A percentile compares a stretch with the other conserved stretches of the same genome.
Evolutionary conservation across 2,113 vertebrate genomes (phyloP).

Genomic region (Phalacrocorax carbo): DNA sequence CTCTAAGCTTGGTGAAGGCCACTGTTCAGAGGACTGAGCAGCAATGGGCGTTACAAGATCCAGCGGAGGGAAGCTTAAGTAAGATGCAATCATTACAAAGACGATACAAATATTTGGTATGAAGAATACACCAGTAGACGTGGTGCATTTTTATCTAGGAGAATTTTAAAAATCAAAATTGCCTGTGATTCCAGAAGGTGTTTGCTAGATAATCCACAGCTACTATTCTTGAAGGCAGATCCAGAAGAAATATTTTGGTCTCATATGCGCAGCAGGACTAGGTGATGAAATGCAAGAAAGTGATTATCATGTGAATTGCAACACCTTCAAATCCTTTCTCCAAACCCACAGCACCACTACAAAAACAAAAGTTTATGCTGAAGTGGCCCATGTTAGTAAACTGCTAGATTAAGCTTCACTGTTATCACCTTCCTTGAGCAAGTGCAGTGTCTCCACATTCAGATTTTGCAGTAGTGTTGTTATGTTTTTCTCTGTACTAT

Average conservation of each 20-base stretch:
- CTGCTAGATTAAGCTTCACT: neutral
- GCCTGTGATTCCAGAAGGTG: fast-evolving
- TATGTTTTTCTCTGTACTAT: neutral
- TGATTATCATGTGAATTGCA: neutral
- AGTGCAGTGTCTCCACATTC: neutral
- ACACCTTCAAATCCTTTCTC: neutral
- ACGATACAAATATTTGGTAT: neutral
- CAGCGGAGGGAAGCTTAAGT: neutral
- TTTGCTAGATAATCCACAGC: neutral
- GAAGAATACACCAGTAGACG: neutral
- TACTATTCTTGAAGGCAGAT: neutral
- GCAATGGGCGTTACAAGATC: neutral
- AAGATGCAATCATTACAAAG: neutral
- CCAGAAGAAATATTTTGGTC: neutral
- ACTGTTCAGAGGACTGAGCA: neutral
- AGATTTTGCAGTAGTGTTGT: neutral
- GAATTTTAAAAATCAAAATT: neutral
- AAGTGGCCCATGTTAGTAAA: neutral
- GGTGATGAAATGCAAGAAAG: neutral
- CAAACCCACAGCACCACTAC: neutral
- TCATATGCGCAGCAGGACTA: neutral
- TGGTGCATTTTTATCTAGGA: neutral
- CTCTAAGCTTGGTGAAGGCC: neutral
- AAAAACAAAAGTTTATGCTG: neutral
- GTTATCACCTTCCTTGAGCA: neutral